Evolutionary conservation across 2,888 invertebrate genomes (phyloP).

Genomic region (Napeogenes inachia): DNA sequence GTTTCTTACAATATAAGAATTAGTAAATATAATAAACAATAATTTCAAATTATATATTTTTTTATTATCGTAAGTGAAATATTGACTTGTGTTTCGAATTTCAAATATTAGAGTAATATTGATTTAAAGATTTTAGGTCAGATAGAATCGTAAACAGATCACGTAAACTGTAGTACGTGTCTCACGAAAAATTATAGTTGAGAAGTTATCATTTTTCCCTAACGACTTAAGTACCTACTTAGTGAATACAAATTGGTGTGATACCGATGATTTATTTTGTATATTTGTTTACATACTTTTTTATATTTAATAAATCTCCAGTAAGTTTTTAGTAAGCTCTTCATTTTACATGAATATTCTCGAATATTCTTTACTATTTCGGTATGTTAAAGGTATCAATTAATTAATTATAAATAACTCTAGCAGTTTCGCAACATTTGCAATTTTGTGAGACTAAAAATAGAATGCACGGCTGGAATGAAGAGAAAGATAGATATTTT

Average conservation of each 20-base stretch:
- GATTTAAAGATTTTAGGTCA: constrained; percentile 1
- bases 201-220: constrained; percentile 1
- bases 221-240: constrained; percentile 4
- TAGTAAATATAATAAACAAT: neutral
- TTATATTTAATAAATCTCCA: too few relatives aligned
- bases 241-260: neutral
- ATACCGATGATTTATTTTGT: neutral
- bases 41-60: neutral
- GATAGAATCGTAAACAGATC: neutral
- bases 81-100: neutral
- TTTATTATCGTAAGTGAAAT: neutral
- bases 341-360: too few relatives aligned
- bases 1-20: too few relatives aligned
- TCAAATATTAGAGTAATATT: neutral
- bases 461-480: neutral
- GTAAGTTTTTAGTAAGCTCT: too few relatives aligned
- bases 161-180: neutral
- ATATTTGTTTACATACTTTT: neutral
- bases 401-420: too few relatives aligned
- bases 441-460: neutral
- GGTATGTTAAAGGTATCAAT: too few relatives aligned
- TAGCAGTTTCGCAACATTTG: too few relatives aligned
- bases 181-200: constrained; percentile 2
- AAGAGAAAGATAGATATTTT: constrained; percentile 3
- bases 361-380: too few relatives aligned